Base-by-base conservation (phyloP, 2,113 vertebrate genomes). In the Eleginops maclovinus region DNA sequence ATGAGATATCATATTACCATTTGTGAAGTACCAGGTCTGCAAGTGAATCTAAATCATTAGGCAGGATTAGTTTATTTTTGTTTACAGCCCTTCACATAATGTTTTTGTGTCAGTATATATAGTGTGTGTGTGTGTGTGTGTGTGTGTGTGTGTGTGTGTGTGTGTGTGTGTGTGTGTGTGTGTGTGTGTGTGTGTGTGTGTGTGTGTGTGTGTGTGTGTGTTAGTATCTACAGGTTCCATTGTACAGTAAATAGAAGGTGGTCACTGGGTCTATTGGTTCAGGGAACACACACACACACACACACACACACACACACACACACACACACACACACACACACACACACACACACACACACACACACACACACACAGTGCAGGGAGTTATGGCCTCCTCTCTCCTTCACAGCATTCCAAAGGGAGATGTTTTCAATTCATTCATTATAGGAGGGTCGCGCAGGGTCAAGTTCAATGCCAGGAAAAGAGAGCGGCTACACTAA, bases 361-460 rank as follows among this genome's bases (percentile, higher is more conserved):
- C 93, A 96, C 93, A 94, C 93, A 92, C 93, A 60, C 24, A 11
- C 17, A 51, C 9, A 61, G 40, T 73, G 50, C 36, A 72, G 67
- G 79, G 53, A 85, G 95, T 95, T 93, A 94, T 67, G 93, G 95
- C 92, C 93, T 94, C 94, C 93, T 95, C 95, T 96, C 95, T 96
- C 68, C 79, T 95, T 96, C 95, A 94, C 95, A 93, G 95, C 96
- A 98, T 97, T 98, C 96, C 96, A 96, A 97, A 96, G 96, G 96
- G 96, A 97, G 95, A 98, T 98, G 96, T 97, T 99, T 99, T 97
- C 96, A 97, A 97, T 98, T 97, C 96, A 97, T 94, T 98, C 97
- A 98, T 98, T 99, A 98, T 96, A 94, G 94, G 95, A 94, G 95
- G 97, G 96, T 98, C 95, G 93, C 92, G 88, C 88, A 77, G 93